Evolutionary conservation across 2,888 invertebrate genomes (phyloP), one percentile per base, ranked within the genome.

Genomic region (Lysandra bellargus): DNA sequence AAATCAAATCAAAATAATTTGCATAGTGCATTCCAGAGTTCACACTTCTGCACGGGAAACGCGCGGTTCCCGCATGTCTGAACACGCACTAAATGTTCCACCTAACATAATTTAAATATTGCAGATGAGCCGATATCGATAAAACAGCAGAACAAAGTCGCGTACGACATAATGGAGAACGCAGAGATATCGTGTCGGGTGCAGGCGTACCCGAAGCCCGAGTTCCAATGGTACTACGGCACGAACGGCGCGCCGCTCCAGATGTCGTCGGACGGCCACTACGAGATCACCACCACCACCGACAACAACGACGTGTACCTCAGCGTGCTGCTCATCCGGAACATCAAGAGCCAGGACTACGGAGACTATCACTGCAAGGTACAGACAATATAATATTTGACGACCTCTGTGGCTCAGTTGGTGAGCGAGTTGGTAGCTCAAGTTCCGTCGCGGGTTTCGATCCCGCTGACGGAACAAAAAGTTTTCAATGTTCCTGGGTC

Each of bases 181-280:
- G 98, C 98, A 0, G 97, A 98, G 89, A 97, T 99, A 40, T 96
- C 97, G 0, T 98, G 98, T 90, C 96, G 97, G 86, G 98, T 98
- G 17, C 98, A 98, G 87, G 98, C 98, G 0, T 98, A 98, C 90
- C 98, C 98, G 0, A 97, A 98, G 85, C 98, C 98, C 0, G 98
- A 98, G 87, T 98, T 98, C 90, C 98, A 98, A 86, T 99, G 98
- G 98, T 97, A 96, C 86, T 98, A 96, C 86, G 97, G 97, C 60
- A 96, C 96, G 6, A 97, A 97, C 88, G 95, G 96, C 0, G 96
- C 97, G 0, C 96, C 97, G 0, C 89, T 98, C 72, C 96, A 97
- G 82, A 96, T 97, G 88, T 97, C 97, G 0, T 97, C 97, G 2
- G 97, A 98, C 85, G 97, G 97, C 0, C 98, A 98, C 86, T 98